Evolutionary conservation across 2,888 invertebrate genomes (phyloP).

Genomic region (Platycheirus albimanus): DNA sequence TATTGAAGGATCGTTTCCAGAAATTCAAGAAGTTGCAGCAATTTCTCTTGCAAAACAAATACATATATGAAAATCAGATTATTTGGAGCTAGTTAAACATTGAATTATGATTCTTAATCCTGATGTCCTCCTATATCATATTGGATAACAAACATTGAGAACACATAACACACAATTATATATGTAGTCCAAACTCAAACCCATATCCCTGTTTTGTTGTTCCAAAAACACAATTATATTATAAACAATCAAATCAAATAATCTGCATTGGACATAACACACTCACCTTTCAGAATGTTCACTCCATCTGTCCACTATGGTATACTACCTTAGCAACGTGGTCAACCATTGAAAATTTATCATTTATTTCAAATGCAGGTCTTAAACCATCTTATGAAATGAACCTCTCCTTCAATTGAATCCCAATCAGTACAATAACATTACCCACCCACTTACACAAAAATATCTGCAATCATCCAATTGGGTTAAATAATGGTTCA

Average conservation of each 20-base stretch:
- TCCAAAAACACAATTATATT: slow-evolving; percentile 21
- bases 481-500: slow-evolving; percentile 33
- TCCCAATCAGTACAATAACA: slow-evolving; percentile 36
- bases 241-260: slow-evolving; percentile 43
- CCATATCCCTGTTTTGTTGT: slow-evolving; percentile 1
- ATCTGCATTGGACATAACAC: slow-evolving; percentile 3
- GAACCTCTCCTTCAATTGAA: slow-evolving; percentile 21
- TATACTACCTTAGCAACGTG: slow-evolving; percentile 10
- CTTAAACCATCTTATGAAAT: slow-evolving; percentile 31
- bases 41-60: too few relatives aligned
- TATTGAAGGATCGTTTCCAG: too few relatives aligned
- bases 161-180: too few relatives aligned
- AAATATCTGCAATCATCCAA: slow-evolving; percentile 44
- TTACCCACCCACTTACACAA: slow-evolving; percentile 14
- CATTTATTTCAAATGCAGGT: slow-evolving; percentile 59
- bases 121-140: too few relatives aligned
- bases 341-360: slow-evolving; percentile 41
- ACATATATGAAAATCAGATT: too few relatives aligned
- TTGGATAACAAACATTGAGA: too few relatives aligned
- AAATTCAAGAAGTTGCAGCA: too few relatives aligned
- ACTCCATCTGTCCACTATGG: not conserved
- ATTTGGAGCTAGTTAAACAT: too few relatives aligned
- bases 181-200: too few relatives aligned
- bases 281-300: slow-evolving; percentile 3
- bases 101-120: too few relatives aligned